Percentiles rank a stretch among this genome's conserved stretches.
Evolutionary conservation across 2,888 invertebrate species (phyloP).

Genomic region (Eupithecia insigniata): DNA sequence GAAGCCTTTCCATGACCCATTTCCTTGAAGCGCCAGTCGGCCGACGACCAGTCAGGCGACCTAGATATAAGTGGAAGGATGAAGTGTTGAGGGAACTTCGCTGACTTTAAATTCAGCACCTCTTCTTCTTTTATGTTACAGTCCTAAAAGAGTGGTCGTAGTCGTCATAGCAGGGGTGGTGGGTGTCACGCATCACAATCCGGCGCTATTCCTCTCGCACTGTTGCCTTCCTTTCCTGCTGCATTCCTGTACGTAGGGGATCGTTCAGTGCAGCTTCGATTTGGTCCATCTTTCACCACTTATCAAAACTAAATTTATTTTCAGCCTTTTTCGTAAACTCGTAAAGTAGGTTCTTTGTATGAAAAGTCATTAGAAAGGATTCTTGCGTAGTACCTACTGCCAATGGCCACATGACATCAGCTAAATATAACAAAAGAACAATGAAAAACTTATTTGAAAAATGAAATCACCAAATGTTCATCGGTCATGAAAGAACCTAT

Average conservation of each 20-base stretch:
- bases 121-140: too few relatives aligned
- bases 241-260: too few relatives aligned
- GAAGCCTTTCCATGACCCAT: neutral
- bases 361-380: constrained; percentile 10
- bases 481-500: neutral
- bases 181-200: too few relatives aligned
- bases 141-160: too few relatives aligned
- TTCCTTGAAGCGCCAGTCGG: neutral
- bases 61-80: neutral
- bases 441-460: constrained; percentile 5
- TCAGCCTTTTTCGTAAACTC: neutral
- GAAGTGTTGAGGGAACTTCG: neutral
- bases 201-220: too few relatives aligned
- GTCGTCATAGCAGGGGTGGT: too few relatives aligned
- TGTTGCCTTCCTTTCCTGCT: too few relatives aligned
- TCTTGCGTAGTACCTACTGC: neutral
- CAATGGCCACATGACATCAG: constrained; percentile 1
- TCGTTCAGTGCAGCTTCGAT: too few relatives aligned
- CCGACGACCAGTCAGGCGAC: neutral
- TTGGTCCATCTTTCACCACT: too few relatives aligned
- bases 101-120: neutral
- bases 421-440: constrained; percentile 10
- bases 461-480: neutral
- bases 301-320: neutral
- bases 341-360: neutral